Percentiles rank a stretch among this genome's conserved stretches.
phyloP scores from a whole-genome alignment of 92 coral and sea anemone species.

The Actinernus sp. region DNA sequence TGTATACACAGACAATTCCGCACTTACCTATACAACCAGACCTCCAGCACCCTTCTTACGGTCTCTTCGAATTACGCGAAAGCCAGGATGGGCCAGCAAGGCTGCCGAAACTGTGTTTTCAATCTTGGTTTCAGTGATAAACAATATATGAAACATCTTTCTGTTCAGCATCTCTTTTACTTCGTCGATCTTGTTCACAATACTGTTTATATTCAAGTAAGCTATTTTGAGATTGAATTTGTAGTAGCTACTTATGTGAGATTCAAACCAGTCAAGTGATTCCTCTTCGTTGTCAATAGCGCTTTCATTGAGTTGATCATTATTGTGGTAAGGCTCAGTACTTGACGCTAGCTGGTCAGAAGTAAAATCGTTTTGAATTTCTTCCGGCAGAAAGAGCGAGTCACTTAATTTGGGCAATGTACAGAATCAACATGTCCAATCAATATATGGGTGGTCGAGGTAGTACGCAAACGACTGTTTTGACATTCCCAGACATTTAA shows the following conservation, averaged over 20 bases:
- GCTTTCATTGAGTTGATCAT: no score
- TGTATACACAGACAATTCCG: slow-evolving; percentile 29
- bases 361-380: no score
- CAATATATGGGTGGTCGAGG: no score
- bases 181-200: slow-evolving; percentile 35
- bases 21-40: slow-evolving; percentile 23
- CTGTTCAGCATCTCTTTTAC: slow-evolving; percentile 37
- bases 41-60: slow-evolving; percentile 50
- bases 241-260: slow-evolving; percentile 28
- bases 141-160: slow-evolving; percentile 30
- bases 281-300: no score
- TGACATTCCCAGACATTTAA: no score
- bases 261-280: slow-evolving; percentile 21
- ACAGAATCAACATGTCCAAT: no score
- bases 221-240: slow-evolving; percentile 35
- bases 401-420: no score
- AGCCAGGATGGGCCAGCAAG: slow-evolving; percentile 14
- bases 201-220: slow-evolving; percentile 45
- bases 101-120: slow-evolving; percentile 12
- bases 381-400: no score
- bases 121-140: slow-evolving; percentile 36
- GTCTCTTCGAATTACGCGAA: slow-evolving; percentile 16
- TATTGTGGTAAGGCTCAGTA: no score
- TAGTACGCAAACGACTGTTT: no score
- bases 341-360: no score